Percentiles rank a stretch among this genome's conserved stretches.
phyloP scores from a whole-genome alignment of 2,113 vertebrate species.

The Irena cyanogastra region DNA sequence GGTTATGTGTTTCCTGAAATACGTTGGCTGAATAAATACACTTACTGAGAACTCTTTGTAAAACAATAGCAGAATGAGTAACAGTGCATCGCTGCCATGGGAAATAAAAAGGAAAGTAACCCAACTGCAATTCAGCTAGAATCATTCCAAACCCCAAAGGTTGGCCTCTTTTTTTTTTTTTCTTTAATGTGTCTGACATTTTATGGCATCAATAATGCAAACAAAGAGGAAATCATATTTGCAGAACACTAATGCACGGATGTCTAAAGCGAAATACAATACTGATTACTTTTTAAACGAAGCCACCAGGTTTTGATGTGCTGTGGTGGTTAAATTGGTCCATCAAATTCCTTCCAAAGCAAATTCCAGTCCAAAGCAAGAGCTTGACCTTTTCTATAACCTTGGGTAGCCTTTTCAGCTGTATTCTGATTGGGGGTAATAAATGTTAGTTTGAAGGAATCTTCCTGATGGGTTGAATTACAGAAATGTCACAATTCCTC shows the following conservation, averaged over 20 bases:
- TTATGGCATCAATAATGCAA: constrained; percentile 70
- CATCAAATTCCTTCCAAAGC: constrained; percentile 50
- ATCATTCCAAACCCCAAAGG: constrained; percentile 52
- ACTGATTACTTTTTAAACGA: constrained; percentile 67
- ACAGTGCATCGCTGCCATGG: constrained; percentile 17
- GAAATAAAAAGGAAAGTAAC: constrained; percentile 48
- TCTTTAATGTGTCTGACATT: constrained; percentile 64
- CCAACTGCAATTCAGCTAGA: constrained; percentile 48
- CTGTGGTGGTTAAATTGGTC: constrained; percentile 41
- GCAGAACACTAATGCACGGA: constrained; percentile 54
- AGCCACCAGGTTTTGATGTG: constrained; percentile 52
- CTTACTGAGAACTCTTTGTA: constrained; percentile 4
- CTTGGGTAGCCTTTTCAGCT: constrained; percentile 37
- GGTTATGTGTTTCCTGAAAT: constrained; percentile 25
- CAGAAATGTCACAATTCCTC: background rate
- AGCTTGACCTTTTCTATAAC: constrained; percentile 42
- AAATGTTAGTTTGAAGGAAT: constrained; percentile 3
- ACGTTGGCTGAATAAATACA: background rate
- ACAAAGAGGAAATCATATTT: constrained; percentile 60
- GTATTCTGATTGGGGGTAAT: background rate
- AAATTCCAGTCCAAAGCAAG: constrained; percentile 39
- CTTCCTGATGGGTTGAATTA: background rate
- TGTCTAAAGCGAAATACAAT: constrained; percentile 58
- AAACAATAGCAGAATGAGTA: constrained; percentile 45
- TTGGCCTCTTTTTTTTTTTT: constrained; percentile 38